phyloP scores from a whole-genome alignment of 2,797 vertebrate species.

The Mastacembelus armatus region DNA sequence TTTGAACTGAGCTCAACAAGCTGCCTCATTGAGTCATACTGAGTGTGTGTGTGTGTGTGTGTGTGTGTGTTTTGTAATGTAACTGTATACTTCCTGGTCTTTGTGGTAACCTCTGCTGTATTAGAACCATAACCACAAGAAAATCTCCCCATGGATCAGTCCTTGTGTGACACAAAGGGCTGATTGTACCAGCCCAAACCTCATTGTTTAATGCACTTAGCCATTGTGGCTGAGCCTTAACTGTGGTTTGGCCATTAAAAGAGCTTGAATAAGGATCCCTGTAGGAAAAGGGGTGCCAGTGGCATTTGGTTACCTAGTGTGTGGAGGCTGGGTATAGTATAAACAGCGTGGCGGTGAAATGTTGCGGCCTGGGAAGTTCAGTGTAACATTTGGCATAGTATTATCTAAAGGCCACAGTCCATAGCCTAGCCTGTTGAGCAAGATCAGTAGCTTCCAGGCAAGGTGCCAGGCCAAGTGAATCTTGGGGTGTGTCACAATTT shows the following conservation, averaged over 20 bases:
- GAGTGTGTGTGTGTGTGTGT: conserved; percentile 32
- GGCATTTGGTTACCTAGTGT: conserved; percentile 53
- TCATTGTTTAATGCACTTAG: conserved; percentile 76
- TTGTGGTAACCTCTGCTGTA: conserved; percentile 73
- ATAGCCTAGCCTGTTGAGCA: conserved; percentile 62
- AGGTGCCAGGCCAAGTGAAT: conserved; percentile 59
- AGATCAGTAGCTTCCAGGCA: conserved; percentile 67
- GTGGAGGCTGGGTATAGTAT: conserved; percentile 2
- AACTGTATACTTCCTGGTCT: conserved; percentile 61
- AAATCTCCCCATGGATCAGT: conserved; percentile 77
- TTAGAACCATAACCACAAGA: conserved; percentile 80
- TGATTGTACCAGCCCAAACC: conserved; percentile 76
- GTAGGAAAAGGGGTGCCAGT: conserved; percentile 42
- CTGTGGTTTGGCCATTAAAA: conserved; percentile 64
- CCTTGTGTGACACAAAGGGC: conserved; percentile 76
- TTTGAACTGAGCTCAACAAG: conserved; percentile 52
- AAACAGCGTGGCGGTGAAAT: conserved; percentile 28
- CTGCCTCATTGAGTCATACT: conserved; percentile 52
- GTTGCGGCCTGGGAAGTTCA: conserved; percentile 42
- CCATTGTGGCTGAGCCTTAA: conserved; percentile 51
- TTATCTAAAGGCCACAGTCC: conserved; percentile 60
- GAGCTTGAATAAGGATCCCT: conserved; percentile 41
- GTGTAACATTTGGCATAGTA: conserved; percentile 43
- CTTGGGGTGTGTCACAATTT: conserved; percentile 71
- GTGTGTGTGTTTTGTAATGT: conserved; percentile 48